Evolutionary conservation across 2,797 vertebrate species (phyloP), one percentile per base, ranked within the genome.

Genomic region (Clamator glandarius): DNA sequence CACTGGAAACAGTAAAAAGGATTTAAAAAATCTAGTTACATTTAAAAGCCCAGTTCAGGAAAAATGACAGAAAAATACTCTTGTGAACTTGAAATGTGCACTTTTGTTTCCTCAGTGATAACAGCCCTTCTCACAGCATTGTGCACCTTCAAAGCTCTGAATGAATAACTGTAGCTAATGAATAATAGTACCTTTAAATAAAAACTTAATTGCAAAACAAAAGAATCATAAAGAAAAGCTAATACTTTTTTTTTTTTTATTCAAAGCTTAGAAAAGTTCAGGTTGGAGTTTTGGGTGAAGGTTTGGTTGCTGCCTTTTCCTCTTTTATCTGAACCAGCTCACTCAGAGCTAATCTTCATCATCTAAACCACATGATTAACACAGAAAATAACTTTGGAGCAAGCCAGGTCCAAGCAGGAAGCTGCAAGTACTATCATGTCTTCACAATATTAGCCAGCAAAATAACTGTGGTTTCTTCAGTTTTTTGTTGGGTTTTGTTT

Each of bases 331-430:
- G 86, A 92, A 95, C 50, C 84, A 96, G 93, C 96, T 97, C 95
- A 62, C 87, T 96, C 86, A 89, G 68, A 57, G 75, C 83, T 97
- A 97, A 97, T 97, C 97, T 96, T 93, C 82, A 92, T 79, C 90
- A 97, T 97, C 97, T 97, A 96, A 97, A 97, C 96, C 96, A 95
- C 97, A 97, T 91, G 88, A 97, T 97, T 97, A 97, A 96, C 95
- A 96, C 95, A 96, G 84, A 94, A 89, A 97, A 97, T 94, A 92
- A 96, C 93, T 96, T 96, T 88, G 95, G 95, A 97, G 94, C 89
- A 81, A 92, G 93, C 95, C 93, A 90, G 87, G 94, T 96, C 93
- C 93, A 93, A 95, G 95, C 96, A 97, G 97, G 96, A 97, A 97
- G 96, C 93, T 90, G 88, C 96, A 94, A 96, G 96, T 96, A 82